Base-by-base conservation (phyloP, 2,888 invertebrate species). In the Eubasilissa splendida region DNA sequence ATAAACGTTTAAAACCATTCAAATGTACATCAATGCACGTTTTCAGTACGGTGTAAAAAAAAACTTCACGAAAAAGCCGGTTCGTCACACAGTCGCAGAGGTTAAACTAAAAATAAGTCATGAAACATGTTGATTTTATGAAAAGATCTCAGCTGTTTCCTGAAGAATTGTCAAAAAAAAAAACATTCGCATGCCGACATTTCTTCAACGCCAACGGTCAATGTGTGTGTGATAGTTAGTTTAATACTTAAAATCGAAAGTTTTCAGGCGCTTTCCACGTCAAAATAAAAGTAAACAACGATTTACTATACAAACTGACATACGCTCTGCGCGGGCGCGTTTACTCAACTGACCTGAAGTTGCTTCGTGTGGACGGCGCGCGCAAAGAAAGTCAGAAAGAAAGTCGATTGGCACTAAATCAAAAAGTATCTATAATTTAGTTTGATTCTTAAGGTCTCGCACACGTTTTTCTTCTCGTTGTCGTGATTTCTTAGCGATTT, bases 201-300 rank as follows among this genome's bases (percentile, higher is more conserved):
- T 42, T 42, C 42, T 42, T 42, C 4, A 42, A 42, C 2, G 42
- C 42, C 4, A 42, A 42, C 4, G 42, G 7, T 7, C 42, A 7
- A 22, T 42, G 2, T 42, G 42, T 42, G 4, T 7, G 2, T 42
- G 2, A 42, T 42, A 42, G 4, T 42, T 2, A 42, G 4, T 42
- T 42, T 42, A 42, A 42, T 7, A 42, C 42, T 42, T 42, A 42
- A 42, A 42, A 42, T 7, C 4, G 7, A 42, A 42, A 42, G 42
- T 42, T 42, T 42, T 42, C 42, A 42, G 42, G 33, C 63, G 42
- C 7, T 63, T 33, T 11, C 5, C 31, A 33, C 63, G 63, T 63
- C 33, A 63, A 63, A 63, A 63, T 11, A 33, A 71, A 71, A 8
- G 71, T 56, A 71, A 71, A 71, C 56, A 71, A 31, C n/a, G 14